phyloP scores from a whole-genome alignment of 64 coral and sea anemone species.

The Montipora cactus region DNA sequence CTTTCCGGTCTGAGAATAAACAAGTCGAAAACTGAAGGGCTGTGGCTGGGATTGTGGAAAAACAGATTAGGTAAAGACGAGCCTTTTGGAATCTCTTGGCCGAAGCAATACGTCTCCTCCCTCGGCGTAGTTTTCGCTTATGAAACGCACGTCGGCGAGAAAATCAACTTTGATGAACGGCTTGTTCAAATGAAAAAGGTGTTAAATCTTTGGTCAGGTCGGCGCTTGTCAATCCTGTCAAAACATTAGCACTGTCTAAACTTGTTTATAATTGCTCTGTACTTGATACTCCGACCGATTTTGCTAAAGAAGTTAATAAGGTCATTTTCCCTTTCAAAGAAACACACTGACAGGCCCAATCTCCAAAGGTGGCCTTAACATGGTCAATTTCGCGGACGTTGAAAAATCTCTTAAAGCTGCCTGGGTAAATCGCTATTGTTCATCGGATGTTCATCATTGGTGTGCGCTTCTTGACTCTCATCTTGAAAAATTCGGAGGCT shows the following conservation, averaged over 20 bases:
- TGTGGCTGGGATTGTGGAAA: slow-evolving; percentile 1
- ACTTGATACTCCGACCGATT: background rate
- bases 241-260: background rate
- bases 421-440: background rate
- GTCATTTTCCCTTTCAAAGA: background rate
- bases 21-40: slow-evolving; percentile 33
- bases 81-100: background rate
- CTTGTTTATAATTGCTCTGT: slow-evolving; percentile 7
- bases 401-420: background rate
- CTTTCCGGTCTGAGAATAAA: slow-evolving; percentile 18
- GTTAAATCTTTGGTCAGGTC: background rate
- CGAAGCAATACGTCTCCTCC: background rate
- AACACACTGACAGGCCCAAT: background rate
- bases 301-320: background rate
- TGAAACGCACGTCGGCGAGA: background rate
- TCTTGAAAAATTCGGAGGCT: background rate
- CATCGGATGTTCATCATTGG: background rate
- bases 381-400: background rate
- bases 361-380: background rate
- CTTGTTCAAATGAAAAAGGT: background rate
- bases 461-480: background rate
- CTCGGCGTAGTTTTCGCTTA: background rate
- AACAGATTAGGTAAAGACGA: background rate
- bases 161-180: background rate
- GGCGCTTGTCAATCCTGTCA: background rate